phyloP scores from a whole-genome alignment of 2,797 vertebrate genomes.

The Astyanax mexicanus region DNA sequence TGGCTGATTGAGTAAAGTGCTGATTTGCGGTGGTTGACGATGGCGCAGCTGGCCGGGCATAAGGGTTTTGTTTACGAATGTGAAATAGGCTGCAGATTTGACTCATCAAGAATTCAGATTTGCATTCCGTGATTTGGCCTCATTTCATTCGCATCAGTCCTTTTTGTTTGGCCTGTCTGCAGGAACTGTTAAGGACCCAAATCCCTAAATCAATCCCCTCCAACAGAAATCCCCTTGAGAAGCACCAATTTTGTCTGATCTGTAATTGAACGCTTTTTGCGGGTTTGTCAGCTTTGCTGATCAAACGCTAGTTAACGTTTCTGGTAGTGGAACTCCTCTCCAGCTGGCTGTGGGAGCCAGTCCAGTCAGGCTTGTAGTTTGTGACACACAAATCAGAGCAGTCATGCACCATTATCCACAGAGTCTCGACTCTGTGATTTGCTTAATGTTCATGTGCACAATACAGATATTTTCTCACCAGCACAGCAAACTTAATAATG shows the following conservation, averaged over 20 bases:
- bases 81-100: neutral
- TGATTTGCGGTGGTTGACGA: neutral
- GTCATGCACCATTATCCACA: constrained; percentile 21
- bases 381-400: constrained; percentile 29
- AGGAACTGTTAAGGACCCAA: neutral
- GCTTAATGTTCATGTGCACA: constrained; percentile 7
- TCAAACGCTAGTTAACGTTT: constrained; percentile 44
- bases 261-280: constrained; percentile 41
- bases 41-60: constrained; percentile 5
- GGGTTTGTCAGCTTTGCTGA: constrained; percentile 43
- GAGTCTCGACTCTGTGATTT: constrained; percentile 2
- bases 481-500: constrained; percentile 10
- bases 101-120: constrained; percentile 10
- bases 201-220: constrained; percentile 15
- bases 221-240: constrained; percentile 35
- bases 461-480: constrained; percentile 22
- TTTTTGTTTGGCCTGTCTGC: neutral
- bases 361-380: constrained; percentile 48
- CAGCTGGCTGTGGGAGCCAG: constrained; percentile 46
- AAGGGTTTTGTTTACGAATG: constrained; percentile 19
- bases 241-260: constrained; percentile 24
- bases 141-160: neutral
- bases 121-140: neutral
- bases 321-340: constrained; percentile 35
- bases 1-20: constrained; percentile 23